Conservation (phyloP, 35 echinoderm and acorn worm species). For the Holothuria glaberrima region DNA sequence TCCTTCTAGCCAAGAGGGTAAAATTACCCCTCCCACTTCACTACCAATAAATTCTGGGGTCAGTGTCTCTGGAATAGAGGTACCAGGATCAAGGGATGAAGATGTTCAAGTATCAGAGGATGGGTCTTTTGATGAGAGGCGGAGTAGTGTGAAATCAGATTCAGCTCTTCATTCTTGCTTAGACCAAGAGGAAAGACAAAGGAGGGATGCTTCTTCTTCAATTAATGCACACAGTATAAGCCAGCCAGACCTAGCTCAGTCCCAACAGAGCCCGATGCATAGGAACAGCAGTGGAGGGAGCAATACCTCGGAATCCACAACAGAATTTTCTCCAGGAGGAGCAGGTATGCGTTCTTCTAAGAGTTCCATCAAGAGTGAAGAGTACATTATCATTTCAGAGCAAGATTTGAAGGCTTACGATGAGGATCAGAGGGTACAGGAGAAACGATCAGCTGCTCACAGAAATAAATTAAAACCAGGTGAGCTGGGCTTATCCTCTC, state of each 20-base stretch:
- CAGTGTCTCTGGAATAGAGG: conserved; percentile 13
- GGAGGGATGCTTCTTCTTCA: background rate
- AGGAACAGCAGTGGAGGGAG: conserved; percentile 59
- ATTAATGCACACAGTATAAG: conserved; percentile 39
- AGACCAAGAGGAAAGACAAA: background rate
- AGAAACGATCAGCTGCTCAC: conserved; percentile 81
- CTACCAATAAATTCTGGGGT: conserved; percentile 35
- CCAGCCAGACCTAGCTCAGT: conserved; percentile 32
- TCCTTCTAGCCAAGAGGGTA: background rate
- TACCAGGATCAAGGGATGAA: background rate
- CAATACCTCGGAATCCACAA: conserved; percentile 39
- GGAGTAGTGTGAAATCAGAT: conserved; percentile 48
- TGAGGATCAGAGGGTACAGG: conserved; percentile 54
- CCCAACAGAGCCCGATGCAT: conserved; percentile 10
- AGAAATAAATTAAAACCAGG: conserved; percentile 98
- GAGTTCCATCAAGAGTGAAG: conserved; percentile 52
- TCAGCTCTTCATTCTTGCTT: conserved; percentile 23
- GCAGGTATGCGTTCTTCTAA: conserved; percentile 32
- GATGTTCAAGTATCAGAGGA: background rate
- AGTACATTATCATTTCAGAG: conserved; percentile 85
- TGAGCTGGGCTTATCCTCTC: conserved; percentile 3
- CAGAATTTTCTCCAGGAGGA: conserved; percentile 34
- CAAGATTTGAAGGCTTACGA: conserved; percentile 75
- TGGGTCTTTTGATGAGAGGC: background rate
- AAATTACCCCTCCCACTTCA: conserved; percentile 46